Evolutionary conservation across 1,140 invertebrate species (phyloP).

Genomic region (Saccostrea glomerata): DNA sequence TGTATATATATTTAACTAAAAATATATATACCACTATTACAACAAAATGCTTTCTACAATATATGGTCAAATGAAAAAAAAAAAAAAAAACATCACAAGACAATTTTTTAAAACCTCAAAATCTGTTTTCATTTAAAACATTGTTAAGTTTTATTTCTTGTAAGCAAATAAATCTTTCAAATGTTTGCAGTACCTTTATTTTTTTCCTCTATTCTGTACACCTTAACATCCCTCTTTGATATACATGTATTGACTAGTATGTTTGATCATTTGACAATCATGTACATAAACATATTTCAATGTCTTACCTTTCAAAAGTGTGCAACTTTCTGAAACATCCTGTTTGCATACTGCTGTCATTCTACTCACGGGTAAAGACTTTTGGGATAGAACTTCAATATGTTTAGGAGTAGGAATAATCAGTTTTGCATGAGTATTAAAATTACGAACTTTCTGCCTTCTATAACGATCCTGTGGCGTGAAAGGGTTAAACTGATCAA

Average conservation of each 20-base stretch:
- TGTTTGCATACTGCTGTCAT: background rate
- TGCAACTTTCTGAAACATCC: background rate
- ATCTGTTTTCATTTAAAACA: too few species aligned
- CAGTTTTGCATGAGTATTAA: slow-evolving; percentile 35
- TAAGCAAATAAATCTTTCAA: too few species aligned
- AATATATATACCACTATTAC: background rate
- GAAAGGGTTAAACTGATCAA: slow-evolving; percentile 70
- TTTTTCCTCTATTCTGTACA: too few species aligned
- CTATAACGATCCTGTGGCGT: slow-evolving; percentile 58
- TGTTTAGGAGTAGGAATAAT: slow-evolving; percentile 61
- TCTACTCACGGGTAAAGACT: background rate
- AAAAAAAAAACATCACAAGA: too few species aligned
- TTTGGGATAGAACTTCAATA: background rate
- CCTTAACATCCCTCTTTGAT: too few species aligned
- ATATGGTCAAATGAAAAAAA: background rate
- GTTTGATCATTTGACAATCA: too few species aligned
- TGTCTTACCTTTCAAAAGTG: background rate
- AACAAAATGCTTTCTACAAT: background rate
- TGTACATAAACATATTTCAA: too few species aligned
- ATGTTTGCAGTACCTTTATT: too few species aligned
- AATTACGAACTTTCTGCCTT: slow-evolving; percentile 46
- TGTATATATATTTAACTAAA: background rate
- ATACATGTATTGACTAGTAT: too few species aligned
- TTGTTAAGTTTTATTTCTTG: too few species aligned
- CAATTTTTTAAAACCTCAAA: too few species aligned